Evolutionary conservation across 1,140 invertebrate species (phyloP).

Genomic region (Drosophila littoralis): DNA sequence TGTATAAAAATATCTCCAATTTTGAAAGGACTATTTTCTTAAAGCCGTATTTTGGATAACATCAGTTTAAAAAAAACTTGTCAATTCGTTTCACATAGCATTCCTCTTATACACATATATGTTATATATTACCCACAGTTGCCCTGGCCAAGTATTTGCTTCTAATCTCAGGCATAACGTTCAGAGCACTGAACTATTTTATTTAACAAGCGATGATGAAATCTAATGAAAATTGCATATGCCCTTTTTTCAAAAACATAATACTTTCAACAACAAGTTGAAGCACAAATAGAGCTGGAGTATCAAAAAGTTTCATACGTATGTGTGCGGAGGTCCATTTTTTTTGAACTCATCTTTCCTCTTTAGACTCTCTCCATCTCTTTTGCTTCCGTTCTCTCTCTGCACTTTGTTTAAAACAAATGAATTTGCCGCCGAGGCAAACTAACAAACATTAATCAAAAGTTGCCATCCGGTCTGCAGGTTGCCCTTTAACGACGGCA

Average conservation of each 20-base stretch:
- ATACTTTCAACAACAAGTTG: constrained; percentile 13
- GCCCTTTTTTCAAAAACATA: background rate
- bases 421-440: constrained; percentile 70
- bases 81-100: too few species aligned
- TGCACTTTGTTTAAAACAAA: constrained; percentile 76
- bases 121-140: too few species aligned
- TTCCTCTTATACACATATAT: too few species aligned
- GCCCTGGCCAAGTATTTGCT: too few species aligned
- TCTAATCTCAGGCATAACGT: too few species aligned
- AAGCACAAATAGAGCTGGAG: constrained; percentile 6
- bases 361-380: background rate
- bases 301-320: constrained; percentile 15
- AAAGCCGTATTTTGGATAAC: too few species aligned
- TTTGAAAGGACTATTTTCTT: too few species aligned
- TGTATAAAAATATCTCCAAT: too few species aligned
- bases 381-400: background rate
- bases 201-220: background rate
- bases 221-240: background rate
- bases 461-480: constrained; percentile 65
- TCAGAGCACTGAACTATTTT: too few species aligned
- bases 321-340: constrained; percentile 4
- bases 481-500: constrained; percentile 39
- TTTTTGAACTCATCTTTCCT: background rate
- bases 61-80: too few species aligned
- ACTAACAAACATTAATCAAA: constrained; percentile 81